Evolutionary conservation across 2,888 invertebrate species (phyloP), one percentile per base, ranked within the genome.

Genomic region (Mythimna impura): DNA sequence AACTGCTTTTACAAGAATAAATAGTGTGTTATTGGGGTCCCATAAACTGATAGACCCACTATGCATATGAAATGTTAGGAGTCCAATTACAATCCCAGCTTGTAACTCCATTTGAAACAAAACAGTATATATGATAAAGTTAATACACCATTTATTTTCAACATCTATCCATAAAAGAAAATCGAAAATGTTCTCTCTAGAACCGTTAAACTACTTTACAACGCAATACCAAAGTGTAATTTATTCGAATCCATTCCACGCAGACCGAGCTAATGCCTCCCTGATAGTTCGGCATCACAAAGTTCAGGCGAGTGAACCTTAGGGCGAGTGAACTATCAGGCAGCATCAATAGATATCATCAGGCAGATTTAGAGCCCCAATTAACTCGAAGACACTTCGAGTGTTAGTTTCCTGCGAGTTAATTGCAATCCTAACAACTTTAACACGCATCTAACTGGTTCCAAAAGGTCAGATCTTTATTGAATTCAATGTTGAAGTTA

Each of bases 331-430:
- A 73, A 65, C 73, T 81, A 81, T 70, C 67, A 60, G 63, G 52
- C 71, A 58, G 62, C 54, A 73, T 70, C 73, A 82, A 82, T 76
- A 75, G 79, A 83, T 80, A 80, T 69, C 70, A 77, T 73, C 74
- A 77, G 73, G 61, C 62, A 72, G 75, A 82, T 80, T 82, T 75
- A 82, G 65, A 75, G 57, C 58, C n/a, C 71, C 70, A 83, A 86
- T 81, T 73, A 81, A 70, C 58, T 66, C 22, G 34, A 81, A 69
- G 71, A 78, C 77, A 80, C 71, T 80, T 77, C 54, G 67, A 62
- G 57, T 73, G 58, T 71, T 71, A 83, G 80, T 84, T 85, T 86
- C 85, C 82, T 82, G 47, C 66, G 72, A 84, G 86, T 86, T 87
- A 87, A 83, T 85, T 83, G 86, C 78, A 81, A 88, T 84, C 81